A percentile compares a stretch with the other conserved stretches of the same genome.
Evolutionary conservation across 2,113 vertebrate species (phyloP).

Genomic region (Alosa alosa): DNA sequence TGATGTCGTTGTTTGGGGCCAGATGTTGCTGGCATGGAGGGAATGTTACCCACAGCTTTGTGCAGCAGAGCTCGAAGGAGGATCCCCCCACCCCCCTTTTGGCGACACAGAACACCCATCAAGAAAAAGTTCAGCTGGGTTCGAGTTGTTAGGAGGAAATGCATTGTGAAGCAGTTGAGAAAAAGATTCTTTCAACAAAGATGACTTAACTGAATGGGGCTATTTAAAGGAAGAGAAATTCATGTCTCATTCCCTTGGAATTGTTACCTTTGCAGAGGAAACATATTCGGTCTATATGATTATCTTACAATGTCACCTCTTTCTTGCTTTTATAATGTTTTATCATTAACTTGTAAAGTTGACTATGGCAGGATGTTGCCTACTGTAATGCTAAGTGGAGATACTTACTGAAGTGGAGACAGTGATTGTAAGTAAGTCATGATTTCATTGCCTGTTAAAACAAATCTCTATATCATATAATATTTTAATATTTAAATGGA

Average conservation of each 20-base stretch:
- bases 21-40: constrained; percentile 59
- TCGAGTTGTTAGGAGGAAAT: neutral
- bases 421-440: neutral
- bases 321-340: neutral
- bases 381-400: neutral
- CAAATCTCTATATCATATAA: too few species aligned
- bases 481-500: too few species aligned
- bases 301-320: neutral
- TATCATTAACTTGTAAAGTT: neutral
- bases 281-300: neutral
- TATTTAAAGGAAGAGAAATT: neutral
- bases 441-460: neutral
- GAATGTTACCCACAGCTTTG: constrained; percentile 40
- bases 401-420: neutral
- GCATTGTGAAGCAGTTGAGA: neutral
- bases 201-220: neutral
- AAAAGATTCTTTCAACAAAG: neutral
- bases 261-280: neutral
- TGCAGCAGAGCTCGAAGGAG: neutral
- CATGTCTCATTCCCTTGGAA: neutral
- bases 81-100: neutral
- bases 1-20: constrained; percentile 61
- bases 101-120: neutral
- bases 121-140: neutral
- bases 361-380: neutral